Base-by-base conservation (phyloP, 1,140 invertebrate genomes). In the Thalassaphorura encarpata region DNA sequence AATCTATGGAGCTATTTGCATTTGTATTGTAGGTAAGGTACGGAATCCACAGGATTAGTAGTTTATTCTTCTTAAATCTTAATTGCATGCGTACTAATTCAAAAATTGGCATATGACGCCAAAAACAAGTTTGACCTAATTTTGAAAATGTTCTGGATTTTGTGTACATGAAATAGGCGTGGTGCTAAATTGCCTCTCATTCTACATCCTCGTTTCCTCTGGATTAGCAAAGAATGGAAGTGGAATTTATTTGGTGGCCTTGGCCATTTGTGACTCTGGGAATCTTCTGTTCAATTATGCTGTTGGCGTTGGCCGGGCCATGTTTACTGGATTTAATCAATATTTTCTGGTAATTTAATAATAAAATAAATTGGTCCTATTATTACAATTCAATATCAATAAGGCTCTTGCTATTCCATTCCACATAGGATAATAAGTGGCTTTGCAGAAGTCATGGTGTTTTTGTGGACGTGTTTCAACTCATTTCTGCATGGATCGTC, bases 191-290 rank as follows among this genome's bases (percentile, higher is more conserved):
- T 3, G 13, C 0, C 27, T 65, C 8, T 63, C 61, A 8, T 58
- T 65, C 41, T 62, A 60, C 43, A 47, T 56, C 16, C 46, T 65
- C 23, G 16, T 63, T 40, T 63, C 60, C 1, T 60, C 54, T 24
- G 57, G 57, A 3, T 45, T 65, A 16, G 45, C 57, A 1, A 57
- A 58, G 27, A 60, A 56, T 27, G 61, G 63, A 27, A 65, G 56
- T 41, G 61, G 61, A 1, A 24, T 71, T 31, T 72, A 72, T 58
- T 62, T 72, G 27, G 58, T 68, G 29, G 66, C 68, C 27, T 62
- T 72, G 24, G 68, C 69, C 18, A 54, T 72, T 46, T 71, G 69
- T 42, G 71, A 72, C 48, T 69, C 67, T 52, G 69, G 68, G n/a
- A 70, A 68, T 48, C 56, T 72, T 29, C 58, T 72, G 40, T 67